Percentiles rank a stretch among this genome's conserved stretches.
Conservation (phyloP, 2,113 vertebrate species). For the Ammodytes marinus region DNA sequence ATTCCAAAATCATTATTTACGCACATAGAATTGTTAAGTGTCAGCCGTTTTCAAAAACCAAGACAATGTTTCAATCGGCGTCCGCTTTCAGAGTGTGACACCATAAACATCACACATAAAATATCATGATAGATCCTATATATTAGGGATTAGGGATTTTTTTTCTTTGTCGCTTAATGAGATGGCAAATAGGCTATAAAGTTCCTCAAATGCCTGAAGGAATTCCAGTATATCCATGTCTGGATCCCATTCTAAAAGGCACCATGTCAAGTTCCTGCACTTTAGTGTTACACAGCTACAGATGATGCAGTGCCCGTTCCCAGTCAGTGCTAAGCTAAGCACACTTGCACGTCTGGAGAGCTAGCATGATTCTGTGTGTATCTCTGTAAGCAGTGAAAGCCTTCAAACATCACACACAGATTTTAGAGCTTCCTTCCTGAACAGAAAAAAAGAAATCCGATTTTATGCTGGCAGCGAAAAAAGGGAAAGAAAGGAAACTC, state of each 20-base stretch:
- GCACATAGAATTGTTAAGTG: not conserved
- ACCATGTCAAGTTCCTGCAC: constrained; percentile 25
- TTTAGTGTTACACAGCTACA: constrained; percentile 41
- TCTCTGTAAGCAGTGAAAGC: constrained; percentile 34
- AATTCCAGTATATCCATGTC: constrained; percentile 25
- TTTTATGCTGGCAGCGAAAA: constrained; percentile 42
- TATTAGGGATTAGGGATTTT: not conserved
- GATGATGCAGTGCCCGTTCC: constrained; percentile 27
- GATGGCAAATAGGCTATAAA: not conserved
- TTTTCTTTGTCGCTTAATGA: not conserved
- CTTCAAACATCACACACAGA: constrained; percentile 49
- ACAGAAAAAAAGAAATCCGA: constrained; percentile 41
- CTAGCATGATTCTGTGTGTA: constrained; percentile 41
- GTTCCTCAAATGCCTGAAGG: not conserved
- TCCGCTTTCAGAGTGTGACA: not conserved
- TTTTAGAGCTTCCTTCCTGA: constrained; percentile 44
- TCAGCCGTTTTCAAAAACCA: not conserved
- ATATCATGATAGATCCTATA: not conserved
- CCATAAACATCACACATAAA: not conserved
- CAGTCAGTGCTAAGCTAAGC: constrained; percentile 38
- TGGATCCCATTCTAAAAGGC: constrained; percentile 21
- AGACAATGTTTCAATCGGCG: not conserved
- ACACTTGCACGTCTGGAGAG: constrained; percentile 8
- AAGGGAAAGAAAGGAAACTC: constrained; percentile 43
- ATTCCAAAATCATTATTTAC: not conserved